Evolutionary conservation across 2,888 invertebrate species (phyloP).

Genomic region (Cephus nigrinus): DNA sequence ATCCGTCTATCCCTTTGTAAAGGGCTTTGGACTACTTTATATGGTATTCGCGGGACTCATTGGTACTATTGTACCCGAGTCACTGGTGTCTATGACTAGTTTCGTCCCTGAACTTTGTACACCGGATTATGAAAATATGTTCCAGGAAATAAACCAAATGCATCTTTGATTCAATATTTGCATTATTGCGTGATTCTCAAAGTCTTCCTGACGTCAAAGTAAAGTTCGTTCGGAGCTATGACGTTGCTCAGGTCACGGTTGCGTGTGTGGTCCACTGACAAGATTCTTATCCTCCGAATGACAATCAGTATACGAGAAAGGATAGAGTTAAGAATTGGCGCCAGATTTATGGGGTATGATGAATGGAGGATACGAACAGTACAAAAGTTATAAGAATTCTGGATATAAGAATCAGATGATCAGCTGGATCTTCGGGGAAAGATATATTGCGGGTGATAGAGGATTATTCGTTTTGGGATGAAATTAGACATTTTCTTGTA

Average conservation of each 20-base stretch:
- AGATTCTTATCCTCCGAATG: background rate
- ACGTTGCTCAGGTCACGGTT: background rate
- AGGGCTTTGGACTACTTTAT: background rate
- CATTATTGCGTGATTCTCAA: background rate
- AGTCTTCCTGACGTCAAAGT: background rate
- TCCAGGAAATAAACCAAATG: background rate
- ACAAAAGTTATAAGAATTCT: background rate
- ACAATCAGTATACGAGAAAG: background rate
- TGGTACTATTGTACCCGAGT: background rate
- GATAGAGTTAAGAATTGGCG: background rate
- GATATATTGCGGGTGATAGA: background rate
- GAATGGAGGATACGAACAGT: background rate
- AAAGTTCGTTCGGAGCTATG: background rate
- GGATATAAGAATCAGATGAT: background rate
- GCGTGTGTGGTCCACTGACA: background rate
- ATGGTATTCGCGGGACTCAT: background rate
- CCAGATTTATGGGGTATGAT: background rate
- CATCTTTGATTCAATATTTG: background rate
- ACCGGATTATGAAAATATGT: background rate
- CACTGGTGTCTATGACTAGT: background rate
- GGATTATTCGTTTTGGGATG: too few relatives aligned
- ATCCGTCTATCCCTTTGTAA: background rate
- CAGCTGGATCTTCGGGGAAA: background rate
- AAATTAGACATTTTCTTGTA: background rate
- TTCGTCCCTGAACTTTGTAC: background rate